Evolutionary conservation across 2,888 invertebrate genomes (phyloP).

Genomic region (Chrysolina haemoptera): DNA sequence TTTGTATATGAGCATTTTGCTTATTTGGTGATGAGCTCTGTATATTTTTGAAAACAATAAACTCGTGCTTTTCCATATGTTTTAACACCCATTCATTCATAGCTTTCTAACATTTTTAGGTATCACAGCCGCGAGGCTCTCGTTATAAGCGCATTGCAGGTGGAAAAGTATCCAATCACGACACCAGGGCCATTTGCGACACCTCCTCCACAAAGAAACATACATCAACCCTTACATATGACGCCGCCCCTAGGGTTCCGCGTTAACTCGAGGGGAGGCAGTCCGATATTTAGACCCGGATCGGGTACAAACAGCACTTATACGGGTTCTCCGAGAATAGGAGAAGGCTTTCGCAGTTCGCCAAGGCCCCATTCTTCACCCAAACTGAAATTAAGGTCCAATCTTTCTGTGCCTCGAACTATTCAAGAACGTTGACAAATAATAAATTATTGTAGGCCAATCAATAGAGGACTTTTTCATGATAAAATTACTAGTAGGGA

Average conservation of each 20-base stretch:
- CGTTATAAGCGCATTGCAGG: conserved; percentile 93
- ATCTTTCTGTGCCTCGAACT: conserved; percentile 46
- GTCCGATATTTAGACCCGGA: conserved; percentile 76
- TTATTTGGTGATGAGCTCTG: background rate
- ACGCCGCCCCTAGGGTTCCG: conserved; percentile 76
- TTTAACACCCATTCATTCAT: conserved; percentile 27
- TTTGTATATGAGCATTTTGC: conserved; percentile 20
- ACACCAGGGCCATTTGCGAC: conserved; percentile 88
- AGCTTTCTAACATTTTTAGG: conserved; percentile 72
- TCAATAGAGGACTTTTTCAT: too few species aligned
- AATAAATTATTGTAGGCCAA: background rate
- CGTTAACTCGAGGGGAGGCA: conserved; percentile 66
- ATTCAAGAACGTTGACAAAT: conserved; percentile 1
- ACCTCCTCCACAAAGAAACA: conserved; percentile 78
- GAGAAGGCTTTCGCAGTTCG: conserved; percentile 73
- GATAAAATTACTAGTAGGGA: too few species aligned
- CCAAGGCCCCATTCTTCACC: conserved; percentile 86
- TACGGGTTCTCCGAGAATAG: conserved; percentile 74
- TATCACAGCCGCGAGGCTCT: conserved; percentile 94
- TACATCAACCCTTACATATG: conserved; percentile 73
- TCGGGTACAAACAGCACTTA: conserved; percentile 75
- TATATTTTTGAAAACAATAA: background rate
- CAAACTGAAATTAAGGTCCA: conserved; percentile 92
- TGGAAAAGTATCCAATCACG: conserved; percentile 91
- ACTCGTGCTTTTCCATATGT: background rate